Conservation (phyloP, 53 echinoderm and acorn worm species). For the Antedon mediterranea region DNA sequence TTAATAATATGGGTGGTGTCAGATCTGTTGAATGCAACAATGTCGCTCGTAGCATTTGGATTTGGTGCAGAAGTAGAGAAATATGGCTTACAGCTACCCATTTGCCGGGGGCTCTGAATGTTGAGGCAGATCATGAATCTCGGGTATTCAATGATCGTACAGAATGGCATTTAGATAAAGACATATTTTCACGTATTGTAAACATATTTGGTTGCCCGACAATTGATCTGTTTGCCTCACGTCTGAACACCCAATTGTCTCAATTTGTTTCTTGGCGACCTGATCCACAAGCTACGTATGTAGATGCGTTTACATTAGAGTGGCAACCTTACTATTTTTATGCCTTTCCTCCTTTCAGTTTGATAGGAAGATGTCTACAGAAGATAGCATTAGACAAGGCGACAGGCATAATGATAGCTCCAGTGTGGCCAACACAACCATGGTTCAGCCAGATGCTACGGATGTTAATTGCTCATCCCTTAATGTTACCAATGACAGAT, state of each 20-base stretch:
- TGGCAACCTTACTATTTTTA: constrained; percentile 11
- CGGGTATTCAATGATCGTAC: constrained; percentile 22
- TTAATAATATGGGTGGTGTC: constrained; percentile 23
- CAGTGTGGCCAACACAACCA: constrained; percentile 2
- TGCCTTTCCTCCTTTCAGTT: constrained; percentile 18
- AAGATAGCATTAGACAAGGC: not conserved
- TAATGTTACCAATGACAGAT: constrained; percentile 10
- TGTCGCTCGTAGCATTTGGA: constrained; percentile 1
- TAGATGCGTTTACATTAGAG: constrained; percentile 16
- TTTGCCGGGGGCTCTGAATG: constrained; percentile 6
- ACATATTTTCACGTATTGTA: not conserved
- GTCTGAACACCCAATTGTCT: constrained; percentile 4
- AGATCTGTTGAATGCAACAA: constrained; percentile 10
- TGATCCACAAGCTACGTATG: constrained; percentile 3
- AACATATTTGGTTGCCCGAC: constrained; percentile 1
- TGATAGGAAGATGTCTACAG: constrained; percentile 7
- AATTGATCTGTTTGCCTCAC: constrained; percentile 16
- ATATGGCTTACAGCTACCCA: constrained; percentile 6
- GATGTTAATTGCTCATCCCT: constrained; percentile 21
- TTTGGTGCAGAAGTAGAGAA: not conserved
- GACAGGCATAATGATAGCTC: not conserved
- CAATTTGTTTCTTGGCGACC: constrained; percentile 16
- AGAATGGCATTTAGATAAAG: constrained; percentile 12
- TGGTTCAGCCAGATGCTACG: constrained; percentile 21
- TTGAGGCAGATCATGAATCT: constrained; percentile 17